Evolutionary conservation across 2,797 vertebrate species (phyloP).

Genomic region (Adelosebastes latens): DNA sequence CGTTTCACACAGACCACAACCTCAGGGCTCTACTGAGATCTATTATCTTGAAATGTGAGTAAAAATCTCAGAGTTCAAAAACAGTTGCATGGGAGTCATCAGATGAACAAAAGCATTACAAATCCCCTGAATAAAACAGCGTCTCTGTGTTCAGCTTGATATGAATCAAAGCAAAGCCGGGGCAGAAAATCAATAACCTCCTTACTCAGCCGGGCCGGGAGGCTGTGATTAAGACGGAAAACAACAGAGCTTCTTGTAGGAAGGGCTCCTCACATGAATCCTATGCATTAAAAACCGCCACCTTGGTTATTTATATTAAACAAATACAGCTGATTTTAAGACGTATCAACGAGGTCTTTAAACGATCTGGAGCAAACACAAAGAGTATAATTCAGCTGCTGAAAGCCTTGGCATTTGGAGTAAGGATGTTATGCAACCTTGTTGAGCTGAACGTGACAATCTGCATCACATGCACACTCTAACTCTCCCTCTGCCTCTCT

Average conservation of each 20-base stretch:
- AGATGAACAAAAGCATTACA: slow-evolving; percentile 32
- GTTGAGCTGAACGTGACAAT: slow-evolving; percentile 49
- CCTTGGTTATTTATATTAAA: not conserved
- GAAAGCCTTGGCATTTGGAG: slow-evolving; percentile 67
- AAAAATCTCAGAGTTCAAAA: not conserved
- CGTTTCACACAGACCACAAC: slow-evolving; percentile 36
- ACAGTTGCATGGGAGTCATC: slow-evolving; percentile 15
- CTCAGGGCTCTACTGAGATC: slow-evolving; percentile 11
- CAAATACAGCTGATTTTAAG: slow-evolving; percentile 14
- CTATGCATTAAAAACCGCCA: slow-evolving; percentile 2
- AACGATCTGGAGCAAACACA: slow-evolving; percentile 55
- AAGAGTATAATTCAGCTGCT: slow-evolving; percentile 64
- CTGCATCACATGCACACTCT: slow-evolving; percentile 40
- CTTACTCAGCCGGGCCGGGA: slow-evolving; percentile 20
- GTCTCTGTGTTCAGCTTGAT: slow-evolving; percentile 12
- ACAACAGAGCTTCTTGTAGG: slow-evolving; percentile 31
- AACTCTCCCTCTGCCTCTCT: slow-evolving; percentile 6
- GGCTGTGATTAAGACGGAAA: slow-evolving; percentile 32
- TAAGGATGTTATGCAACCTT: slow-evolving; percentile 67
- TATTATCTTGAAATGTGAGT: not conserved
- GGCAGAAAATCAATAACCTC: slow-evolving; percentile 69
- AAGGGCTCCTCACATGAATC: slow-evolving; percentile 21
- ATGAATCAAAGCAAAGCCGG: slow-evolving; percentile 45
- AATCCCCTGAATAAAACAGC: slow-evolving; percentile 33
- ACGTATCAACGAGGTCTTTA: slow-evolving; percentile 23